Evolutionary conservation across 2,113 vertebrate species (phyloP).

Genomic region (Perca flavescens): DNA sequence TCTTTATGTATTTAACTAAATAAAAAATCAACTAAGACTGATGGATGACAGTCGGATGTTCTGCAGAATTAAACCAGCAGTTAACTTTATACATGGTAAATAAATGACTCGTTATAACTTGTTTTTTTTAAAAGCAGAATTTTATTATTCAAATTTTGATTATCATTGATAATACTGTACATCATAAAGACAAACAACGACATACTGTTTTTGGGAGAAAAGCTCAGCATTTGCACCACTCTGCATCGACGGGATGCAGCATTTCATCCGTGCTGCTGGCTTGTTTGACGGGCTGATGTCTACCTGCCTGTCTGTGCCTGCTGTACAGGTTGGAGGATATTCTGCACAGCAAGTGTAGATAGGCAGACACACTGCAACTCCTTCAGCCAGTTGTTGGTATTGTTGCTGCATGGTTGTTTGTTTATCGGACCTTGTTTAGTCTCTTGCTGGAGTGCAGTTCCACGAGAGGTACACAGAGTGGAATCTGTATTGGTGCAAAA

Average conservation of each 20-base stretch:
- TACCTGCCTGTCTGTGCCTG: conserved; percentile 99
- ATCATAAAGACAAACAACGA: not conserved
- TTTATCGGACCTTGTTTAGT: conserved; percentile 25
- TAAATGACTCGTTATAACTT: not conserved
- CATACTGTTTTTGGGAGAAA: conserved; percentile 2
- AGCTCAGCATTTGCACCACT: not conserved
- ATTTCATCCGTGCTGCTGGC: conserved; percentile 49
- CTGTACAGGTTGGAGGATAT: conserved; percentile 99
- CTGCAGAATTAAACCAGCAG: not conserved
- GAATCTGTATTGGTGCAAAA: not conserved
- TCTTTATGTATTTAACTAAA: not conserved
- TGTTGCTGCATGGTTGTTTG: conserved; percentile 48
- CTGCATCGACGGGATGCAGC: conserved; percentile 17
- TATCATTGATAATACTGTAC: not conserved
- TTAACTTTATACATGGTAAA: not conserved
- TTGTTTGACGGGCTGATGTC: conserved; percentile 92
- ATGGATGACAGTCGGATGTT: not conserved
- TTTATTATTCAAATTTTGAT: conserved; percentile 20
- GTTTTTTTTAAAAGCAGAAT: not conserved
- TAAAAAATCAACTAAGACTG: not conserved
- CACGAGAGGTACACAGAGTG: not conserved
- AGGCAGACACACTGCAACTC: conserved; percentile 99
- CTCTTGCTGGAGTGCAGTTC: conserved; percentile 5
- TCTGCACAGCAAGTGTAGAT: conserved; percentile 99
- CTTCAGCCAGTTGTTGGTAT: conserved; percentile 89